Base-by-base conservation (phyloP, 2,797 vertebrate genomes). In the Balearica regulorum region DNA sequence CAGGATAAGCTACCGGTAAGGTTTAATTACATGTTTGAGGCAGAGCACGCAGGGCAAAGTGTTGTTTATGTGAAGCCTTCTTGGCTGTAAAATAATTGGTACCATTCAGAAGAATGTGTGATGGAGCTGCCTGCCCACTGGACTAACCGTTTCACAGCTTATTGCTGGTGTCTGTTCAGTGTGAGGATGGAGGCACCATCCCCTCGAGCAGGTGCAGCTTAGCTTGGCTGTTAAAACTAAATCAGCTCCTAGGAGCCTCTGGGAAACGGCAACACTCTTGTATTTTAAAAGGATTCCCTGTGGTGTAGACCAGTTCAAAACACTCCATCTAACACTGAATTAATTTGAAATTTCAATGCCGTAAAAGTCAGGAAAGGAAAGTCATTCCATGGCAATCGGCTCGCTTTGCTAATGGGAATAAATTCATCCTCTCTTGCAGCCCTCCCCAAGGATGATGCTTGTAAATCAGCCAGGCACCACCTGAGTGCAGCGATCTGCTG, bases 21-120 rank as follows among this genome's bases (percentile, higher is more conserved):
- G 65, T 85, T 96, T 96, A 96, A 96, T 95, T 93, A 92, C 76
- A 69, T 51, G 48, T 87, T 33, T 69, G 82, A 96, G 72, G 76
- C 83, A 81, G 49, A 91, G 93, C 81, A 92, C 65, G 72, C 93
- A 93, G 64, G 55, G 71, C 21, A 58, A 87, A 92, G 57, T 18
- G 13, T 16, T 94, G 71, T 91, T 94, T 92, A 65, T 55, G 62
- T 21, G 58, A 43, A 79, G 71, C 81, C 10, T 96, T 90, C 87
- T 88, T 1, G 1, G 25, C 84, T 86, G 61, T 43, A 83, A 69
- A 81, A 70, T 96, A 95, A 87, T 83, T 80, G 72, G 78, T 80
- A 81, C 31, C 12, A 7, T 49, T 96, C 10, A 29, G 75, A 37
- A 31, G 53, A 80, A 43, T 37, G 55, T 20, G 83, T 65, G 83